Percentiles rank a stretch among this genome's conserved stretches.
These are phyloP conservation scores for Sus cebifrons DNA, from an alignment of 2,797 vertebrate genomes.

Conservation along the genomic window DNA sequence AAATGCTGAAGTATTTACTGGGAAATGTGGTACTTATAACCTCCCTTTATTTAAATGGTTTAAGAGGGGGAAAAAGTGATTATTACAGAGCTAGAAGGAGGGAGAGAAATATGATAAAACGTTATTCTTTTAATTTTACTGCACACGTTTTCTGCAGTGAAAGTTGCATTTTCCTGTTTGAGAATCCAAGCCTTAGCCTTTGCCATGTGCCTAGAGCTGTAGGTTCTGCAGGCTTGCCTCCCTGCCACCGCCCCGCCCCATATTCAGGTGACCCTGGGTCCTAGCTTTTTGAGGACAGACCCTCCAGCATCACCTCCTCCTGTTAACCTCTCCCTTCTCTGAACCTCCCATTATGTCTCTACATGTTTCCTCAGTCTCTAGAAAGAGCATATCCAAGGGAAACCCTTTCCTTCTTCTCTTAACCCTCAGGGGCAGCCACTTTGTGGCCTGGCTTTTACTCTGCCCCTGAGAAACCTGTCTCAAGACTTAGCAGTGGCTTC, in stretches of 20 bases:
- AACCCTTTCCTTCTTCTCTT: background rate
- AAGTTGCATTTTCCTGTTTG: background rate
- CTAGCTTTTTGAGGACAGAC: background rate
- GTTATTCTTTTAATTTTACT: background rate
- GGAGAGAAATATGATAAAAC: background rate
- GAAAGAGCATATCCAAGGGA: background rate
- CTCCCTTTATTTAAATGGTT: conserved; percentile 7
- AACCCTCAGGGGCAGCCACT: background rate
- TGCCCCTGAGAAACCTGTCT: background rate
- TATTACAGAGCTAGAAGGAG: background rate
- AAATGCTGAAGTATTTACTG: background rate
- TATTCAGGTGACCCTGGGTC: background rate
- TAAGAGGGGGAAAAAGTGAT: background rate
- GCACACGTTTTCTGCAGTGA: background rate
- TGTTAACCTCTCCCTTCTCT: background rate
- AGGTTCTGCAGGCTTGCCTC: background rate
- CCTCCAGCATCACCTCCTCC: background rate
- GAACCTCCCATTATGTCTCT: background rate
- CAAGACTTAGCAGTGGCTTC: background rate
- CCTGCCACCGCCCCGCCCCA: no score
- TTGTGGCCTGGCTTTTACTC: background rate
- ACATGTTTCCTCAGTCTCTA: background rate
- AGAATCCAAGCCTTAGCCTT: background rate
- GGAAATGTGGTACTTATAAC: background rate
- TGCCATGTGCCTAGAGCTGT: background rate